These are phyloP conservation scores for Dromococcyx pavoninus DNA, from an alignment of 2,797 vertebrate genomes.

Conservation along the genomic window DNA sequence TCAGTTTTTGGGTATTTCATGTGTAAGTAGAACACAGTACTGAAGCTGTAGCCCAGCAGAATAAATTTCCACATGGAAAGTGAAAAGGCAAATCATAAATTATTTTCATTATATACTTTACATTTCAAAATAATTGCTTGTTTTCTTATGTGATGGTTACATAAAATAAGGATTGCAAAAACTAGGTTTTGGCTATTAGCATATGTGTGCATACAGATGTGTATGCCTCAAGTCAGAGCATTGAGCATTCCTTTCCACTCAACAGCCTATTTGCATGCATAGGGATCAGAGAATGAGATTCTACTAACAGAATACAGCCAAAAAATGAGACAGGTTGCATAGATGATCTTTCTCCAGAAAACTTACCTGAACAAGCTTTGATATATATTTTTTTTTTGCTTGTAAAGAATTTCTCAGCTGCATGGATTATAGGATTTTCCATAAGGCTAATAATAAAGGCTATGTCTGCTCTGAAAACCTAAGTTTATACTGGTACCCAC, in stretches of 20 bases:
- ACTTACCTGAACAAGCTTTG: neutral
- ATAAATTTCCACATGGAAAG: neutral
- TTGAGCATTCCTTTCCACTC: neutral
- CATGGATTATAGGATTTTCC: neutral
- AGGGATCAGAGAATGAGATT: neutral
- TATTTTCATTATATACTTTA: neutral
- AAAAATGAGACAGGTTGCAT: neutral
- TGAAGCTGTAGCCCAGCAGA: neutral
- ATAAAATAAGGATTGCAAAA: neutral
- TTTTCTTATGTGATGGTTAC: neutral
- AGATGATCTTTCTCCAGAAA: neutral
- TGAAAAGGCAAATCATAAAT: neutral
- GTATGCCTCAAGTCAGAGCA: neutral
- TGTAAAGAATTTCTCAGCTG: neutral
- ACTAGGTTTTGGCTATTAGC: neutral
- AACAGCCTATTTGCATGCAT: fast-evolving
- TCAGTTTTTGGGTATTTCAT: neutral
- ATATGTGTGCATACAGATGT: fast-evolving
- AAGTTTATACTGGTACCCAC: neutral
- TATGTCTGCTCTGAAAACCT: neutral
- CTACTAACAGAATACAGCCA: neutral
- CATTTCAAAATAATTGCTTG: neutral
- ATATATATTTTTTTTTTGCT: neutral
- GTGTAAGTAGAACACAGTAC: neutral
- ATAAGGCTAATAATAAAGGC: neutral